Percentiles rank a stretch among this genome's conserved stretches.
Conservation (phyloP, 37 sponge, comb jelly and placozoan species). For the Halisarca cf. caerulea region DNA sequence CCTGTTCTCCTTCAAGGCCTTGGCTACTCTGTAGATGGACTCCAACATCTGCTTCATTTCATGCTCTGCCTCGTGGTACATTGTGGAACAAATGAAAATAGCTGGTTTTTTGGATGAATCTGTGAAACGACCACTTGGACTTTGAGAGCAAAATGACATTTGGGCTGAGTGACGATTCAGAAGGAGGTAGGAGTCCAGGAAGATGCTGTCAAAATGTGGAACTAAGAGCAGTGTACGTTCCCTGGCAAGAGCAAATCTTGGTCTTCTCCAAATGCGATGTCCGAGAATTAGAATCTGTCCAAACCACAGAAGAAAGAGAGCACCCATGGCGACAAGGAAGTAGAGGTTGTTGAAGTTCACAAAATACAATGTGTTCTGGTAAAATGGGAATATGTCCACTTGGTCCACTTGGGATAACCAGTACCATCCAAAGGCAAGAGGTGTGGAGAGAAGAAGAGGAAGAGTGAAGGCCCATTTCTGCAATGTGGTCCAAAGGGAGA, state of each 20-base stretch:
- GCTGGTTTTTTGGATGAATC: not conserved
- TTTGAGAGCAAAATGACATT: not conserved
- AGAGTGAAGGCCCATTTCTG: constrained; percentile 34
- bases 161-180: constrained; percentile 60
- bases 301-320: constrained; percentile 43
- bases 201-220: constrained; percentile 69
- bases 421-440: constrained; percentile 18
- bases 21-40: constrained; percentile 73
- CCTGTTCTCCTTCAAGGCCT: constrained; percentile 8
- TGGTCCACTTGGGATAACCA: constrained; percentile 2
- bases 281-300: constrained; percentile 57
- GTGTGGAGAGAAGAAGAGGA: constrained; percentile 62
- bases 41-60: constrained; percentile 84
- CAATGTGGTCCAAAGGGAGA: constrained; percentile 47
- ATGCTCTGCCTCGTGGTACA: constrained; percentile 71
- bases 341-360: not conserved
- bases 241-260: constrained; percentile 53
- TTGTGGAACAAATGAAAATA: constrained; percentile 87
- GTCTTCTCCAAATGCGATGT: constrained; percentile 33
- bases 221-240: constrained; percentile 69
- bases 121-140: not conserved
- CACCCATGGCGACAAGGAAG: not conserved
- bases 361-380: not conserved
- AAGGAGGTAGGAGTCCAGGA: constrained; percentile 72
- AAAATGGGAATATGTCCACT: not conserved